Conservation (phyloP, 1,140 invertebrate genomes). For the Macrobrachium nipponense region DNA sequence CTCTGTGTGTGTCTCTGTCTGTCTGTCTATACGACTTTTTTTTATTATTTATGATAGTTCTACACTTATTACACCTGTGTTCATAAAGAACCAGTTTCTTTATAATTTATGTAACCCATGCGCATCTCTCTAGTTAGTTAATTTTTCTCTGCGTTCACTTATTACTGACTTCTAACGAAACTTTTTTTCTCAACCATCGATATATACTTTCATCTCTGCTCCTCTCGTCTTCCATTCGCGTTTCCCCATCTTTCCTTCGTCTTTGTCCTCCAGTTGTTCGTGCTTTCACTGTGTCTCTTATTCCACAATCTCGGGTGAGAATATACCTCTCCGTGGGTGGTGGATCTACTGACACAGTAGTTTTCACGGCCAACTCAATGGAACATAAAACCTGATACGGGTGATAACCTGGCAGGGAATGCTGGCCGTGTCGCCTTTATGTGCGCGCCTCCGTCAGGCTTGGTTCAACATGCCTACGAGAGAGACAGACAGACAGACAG, state of each 20-base stretch:
- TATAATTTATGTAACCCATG: no score
- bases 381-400: constrained; percentile 19
- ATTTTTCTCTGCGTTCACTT: no score
- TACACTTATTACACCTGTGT: no score
- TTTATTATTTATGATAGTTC: no score
- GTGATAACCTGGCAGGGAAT: constrained; percentile 20
- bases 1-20: neutral
- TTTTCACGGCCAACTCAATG: constrained; percentile 13
- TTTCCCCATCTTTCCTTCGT: neutral
- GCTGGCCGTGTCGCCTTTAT: constrained; percentile 15
- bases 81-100: no score
- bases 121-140: no score
- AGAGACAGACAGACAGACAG: constrained; percentile 8
- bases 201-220: neutral
- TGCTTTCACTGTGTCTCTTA: no score
- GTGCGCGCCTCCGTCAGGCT: constrained; percentile 10
- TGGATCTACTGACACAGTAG: constrained; percentile 24
- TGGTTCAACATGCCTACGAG: neutral
- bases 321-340: constrained; percentile 16
- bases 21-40: neutral
- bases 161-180: no score
- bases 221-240: neutral
- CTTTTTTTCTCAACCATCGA: no score
- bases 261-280: neutral
- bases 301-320: neutral